A percentile compares a stretch with the other conserved stretches of the same genome.
These are phyloP conservation scores for Apus apus DNA, from an alignment of 2,113 vertebrate species.

Conservation along the genomic window DNA sequence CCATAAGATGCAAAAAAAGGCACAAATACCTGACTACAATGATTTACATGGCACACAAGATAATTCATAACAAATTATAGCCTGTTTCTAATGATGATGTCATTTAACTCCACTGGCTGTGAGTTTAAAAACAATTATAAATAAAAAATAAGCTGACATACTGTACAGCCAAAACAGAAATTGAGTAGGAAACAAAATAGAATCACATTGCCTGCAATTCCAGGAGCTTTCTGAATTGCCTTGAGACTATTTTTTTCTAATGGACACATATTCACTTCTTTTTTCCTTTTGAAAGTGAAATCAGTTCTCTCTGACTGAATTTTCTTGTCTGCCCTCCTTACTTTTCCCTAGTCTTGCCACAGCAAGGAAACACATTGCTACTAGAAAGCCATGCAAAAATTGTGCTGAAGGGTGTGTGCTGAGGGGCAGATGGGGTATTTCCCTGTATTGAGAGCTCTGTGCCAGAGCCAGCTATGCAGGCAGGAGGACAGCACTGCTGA, in stretches of 20 bases:
- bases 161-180: not conserved
- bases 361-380: not conserved
- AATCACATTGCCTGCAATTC: not conserved
- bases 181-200: not conserved
- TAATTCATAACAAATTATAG: not conserved
- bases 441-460: not conserved
- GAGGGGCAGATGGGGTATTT: not conserved
- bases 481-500: not conserved
- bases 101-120: not conserved
- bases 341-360: not conserved
- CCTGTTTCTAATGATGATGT: not conserved
- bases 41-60: not conserved
- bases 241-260: not conserved
- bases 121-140: slow-evolving; percentile 11
- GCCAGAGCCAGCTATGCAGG: not conserved
- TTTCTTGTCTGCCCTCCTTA: not conserved
- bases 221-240: slow-evolving; percentile 3
- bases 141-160: slow-evolving; percentile 11
- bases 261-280: not conserved
- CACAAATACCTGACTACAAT: not conserved
- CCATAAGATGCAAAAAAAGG: not conserved
- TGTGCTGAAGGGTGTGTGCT: fast-evolving
- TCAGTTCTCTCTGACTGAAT: not conserved
- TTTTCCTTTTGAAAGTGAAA: not conserved
- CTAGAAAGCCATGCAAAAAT: not conserved